phyloP scores from a whole-genome alignment of 2,888 invertebrate species.

The Odontothrips loti region DNA sequence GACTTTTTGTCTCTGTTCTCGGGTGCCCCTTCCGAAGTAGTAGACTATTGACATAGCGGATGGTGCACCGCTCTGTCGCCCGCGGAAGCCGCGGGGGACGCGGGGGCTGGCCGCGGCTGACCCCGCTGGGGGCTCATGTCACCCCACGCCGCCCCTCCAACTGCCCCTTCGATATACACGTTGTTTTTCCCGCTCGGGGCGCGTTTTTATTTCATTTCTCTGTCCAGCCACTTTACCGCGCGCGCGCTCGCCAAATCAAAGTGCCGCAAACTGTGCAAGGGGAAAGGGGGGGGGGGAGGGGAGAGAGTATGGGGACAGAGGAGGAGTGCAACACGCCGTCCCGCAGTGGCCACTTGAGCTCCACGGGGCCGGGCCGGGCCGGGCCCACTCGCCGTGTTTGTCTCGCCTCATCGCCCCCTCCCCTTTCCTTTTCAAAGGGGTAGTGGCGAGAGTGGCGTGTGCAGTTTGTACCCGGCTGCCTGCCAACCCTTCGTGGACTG shows the following conservation, averaged over 20 bases:
- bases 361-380: neutral
- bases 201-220: conserved; percentile 4
- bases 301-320: neutral
- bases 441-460: neutral
- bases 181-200: neutral
- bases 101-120: neutral
- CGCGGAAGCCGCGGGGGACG: neutral
- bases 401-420: neutral
- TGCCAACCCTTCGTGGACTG: too few relatives aligned
- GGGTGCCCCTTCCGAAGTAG: neutral
- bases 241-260: neutral
- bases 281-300: neutral
- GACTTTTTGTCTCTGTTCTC: neutral
- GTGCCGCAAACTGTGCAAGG: neutral
- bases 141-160: neutral
- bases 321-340: neutral
- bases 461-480: neutral
- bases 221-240: neutral
- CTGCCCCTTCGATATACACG: too few relatives aligned
- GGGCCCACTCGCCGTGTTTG: neutral
- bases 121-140: neutral
- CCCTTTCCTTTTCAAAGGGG: neutral
- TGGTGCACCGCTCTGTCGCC: neutral
- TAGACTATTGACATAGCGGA: neutral
- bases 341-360: neutral